Base-by-base conservation (phyloP, 2,113 vertebrate species). In the Recurvirostra avosetta region DNA sequence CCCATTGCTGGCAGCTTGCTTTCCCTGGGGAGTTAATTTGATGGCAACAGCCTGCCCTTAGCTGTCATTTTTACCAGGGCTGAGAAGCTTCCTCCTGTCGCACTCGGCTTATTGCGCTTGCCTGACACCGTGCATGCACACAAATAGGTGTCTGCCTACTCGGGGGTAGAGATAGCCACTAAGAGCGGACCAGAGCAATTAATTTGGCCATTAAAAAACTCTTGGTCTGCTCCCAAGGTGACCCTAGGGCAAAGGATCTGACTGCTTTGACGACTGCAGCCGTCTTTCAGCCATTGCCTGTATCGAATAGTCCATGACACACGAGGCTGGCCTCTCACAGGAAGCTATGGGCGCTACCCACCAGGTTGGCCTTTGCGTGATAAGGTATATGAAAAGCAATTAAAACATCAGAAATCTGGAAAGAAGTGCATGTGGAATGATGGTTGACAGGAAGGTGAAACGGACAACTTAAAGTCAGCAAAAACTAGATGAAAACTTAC, bases 11-110 rank as follows among this genome's bases (percentile, higher is more conserved):
- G 82, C 94, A 95, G 59, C 67, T 94, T 83, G 29, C 68, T 91
- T 95, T 92, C 94, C 72, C 72, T 26, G 29, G 88, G 38, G 88
- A 86, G 22, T 92, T 94, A 92, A 96, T 95, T 94, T 92, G 76
- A 80, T 92, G 82, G 59, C 79, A 91, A 29, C 59, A 8, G 15
- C 32, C 45, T 95, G 86, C 82, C 91, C 89, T 92, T 66, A 88
- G 53, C 75, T 74, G 75, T 94, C 91, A 84, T 83, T 95, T 94
- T 73, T 58, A 7, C 15, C 11, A 77, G 68, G 41, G 52, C 74
- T 86, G 74, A 88, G 61, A 43, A 86, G 66, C 22, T 80, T 63
- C 10, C 29, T 91, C 20, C 30, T 71, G 7, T 63, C 2, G 2
- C 36, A 7, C 1, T 26, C 27, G 58, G 53, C 23, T 61, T 73